These are phyloP conservation scores for Actinemys pallida DNA, from an alignment of 2,113 vertebrate genomes.

Conservation along the genomic window DNA sequence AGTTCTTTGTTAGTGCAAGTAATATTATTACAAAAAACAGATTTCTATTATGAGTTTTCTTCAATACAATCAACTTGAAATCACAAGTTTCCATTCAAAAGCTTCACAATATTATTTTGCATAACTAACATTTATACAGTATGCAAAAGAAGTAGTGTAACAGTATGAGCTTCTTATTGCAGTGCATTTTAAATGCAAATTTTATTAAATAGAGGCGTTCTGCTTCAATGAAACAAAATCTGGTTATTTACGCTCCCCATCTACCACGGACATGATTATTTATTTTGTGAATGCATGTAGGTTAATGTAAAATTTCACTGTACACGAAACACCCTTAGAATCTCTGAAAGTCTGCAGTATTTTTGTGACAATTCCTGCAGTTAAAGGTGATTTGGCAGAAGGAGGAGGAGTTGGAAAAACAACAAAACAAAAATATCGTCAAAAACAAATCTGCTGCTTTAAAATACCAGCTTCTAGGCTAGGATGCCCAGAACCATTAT, in stretches of 20 bases:
- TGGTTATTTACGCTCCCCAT: not conserved
- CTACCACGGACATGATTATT: not conserved
- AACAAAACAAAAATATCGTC: not conserved
- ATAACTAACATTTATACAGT: not conserved
- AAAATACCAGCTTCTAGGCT: not conserved
- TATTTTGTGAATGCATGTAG: not conserved
- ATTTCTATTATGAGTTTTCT: not conserved
- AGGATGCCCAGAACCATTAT: not conserved
- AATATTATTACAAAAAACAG: not conserved
- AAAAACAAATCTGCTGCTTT: not conserved
- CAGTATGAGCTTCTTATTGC: not conserved
- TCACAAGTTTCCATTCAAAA: not conserved
- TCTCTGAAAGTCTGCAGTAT: fast-evolving
- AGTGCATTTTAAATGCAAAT: not conserved
- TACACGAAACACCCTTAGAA: not conserved
- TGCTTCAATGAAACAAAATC: not conserved
- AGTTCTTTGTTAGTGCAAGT: not conserved
- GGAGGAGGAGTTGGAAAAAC: not conserved
- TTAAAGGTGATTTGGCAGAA: fast-evolving
- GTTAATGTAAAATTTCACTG: not conserved
- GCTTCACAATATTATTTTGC: not conserved
- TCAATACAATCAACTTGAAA: not conserved
- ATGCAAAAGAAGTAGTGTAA: not conserved
- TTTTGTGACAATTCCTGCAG: not conserved
- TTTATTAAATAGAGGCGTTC: not conserved